These are phyloP conservation scores for Pyrocoelia pectoralis DNA, from an alignment of 2,888 invertebrate genomes.

Conservation along the genomic window DNA sequence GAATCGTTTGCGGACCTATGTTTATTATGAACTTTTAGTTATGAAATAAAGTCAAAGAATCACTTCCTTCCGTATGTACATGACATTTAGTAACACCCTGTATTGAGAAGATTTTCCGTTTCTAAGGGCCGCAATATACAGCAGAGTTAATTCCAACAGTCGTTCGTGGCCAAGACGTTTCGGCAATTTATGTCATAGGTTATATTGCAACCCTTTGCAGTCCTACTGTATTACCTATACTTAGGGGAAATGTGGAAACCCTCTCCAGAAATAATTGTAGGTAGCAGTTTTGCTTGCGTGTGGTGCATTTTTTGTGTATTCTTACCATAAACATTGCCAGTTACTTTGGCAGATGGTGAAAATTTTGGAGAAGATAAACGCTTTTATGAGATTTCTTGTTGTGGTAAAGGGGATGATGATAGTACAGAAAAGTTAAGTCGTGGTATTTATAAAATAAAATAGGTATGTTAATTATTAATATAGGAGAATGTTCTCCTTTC, in stretches of 20 bases:
- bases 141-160: constrained; percentile 71
- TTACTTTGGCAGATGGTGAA: constrained; percentile 67
- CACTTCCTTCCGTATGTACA: too few species aligned
- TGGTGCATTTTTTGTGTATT: constrained; percentile 65
- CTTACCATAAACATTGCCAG: constrained; percentile 69
- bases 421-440: constrained; percentile 38
- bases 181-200: constrained; percentile 68
- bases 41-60: too few species aligned
- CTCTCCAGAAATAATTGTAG: constrained; percentile 64
- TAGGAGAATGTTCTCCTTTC: too few species aligned
- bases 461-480: too few species aligned
- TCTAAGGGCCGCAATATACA: constrained; percentile 70
- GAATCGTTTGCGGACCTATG: too few species aligned
- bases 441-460: too few species aligned
- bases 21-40: too few species aligned
- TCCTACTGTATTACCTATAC: constrained; percentile 64
- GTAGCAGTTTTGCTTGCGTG: constrained; percentile 59
- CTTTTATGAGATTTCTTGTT: constrained; percentile 62
- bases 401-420: constrained; percentile 43
- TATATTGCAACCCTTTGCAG: constrained; percentile 69
- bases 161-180: constrained; percentile 69
- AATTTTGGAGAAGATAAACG: constrained; percentile 64
- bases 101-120: too few species aligned
- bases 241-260: constrained; percentile 58
- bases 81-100: too few species aligned